Base-by-base conservation (phyloP, 1,140 invertebrate genomes). In the Thalassaphorura encarpata region DNA sequence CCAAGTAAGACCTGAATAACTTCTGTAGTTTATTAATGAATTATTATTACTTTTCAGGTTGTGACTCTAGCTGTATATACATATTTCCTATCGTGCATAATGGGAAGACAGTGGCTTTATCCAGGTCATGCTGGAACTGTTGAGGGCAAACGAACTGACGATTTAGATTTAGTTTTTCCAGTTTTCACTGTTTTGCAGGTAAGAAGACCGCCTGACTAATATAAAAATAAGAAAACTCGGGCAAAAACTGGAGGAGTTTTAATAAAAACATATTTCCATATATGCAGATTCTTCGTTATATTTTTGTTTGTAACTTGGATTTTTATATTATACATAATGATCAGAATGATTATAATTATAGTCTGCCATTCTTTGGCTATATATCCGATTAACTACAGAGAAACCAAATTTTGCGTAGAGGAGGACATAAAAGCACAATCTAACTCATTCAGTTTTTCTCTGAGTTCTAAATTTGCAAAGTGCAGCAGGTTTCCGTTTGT, bases 51-150 rank as follows among this genome's bases (percentile, higher is more conserved):
- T 11, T 43, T 11, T 43, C 26, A 87, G 81, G 89, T 94, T 31
- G 90, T 92, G 8, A 93, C 90, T 0, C 76, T 94, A 66, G 89
- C 90, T 0, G 88, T 92, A 1, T 93, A 95, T 67, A 85, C 84
- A 1, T 96, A 89, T 71, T 94, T 94, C 67, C 72, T 89, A 0
- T 83, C 87, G 54, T 84, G 72, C 54, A 75, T 89, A 13, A 79
- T 93, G 75, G 87, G 84, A 11, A 78, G 87, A 56, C 89, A 93
- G 67, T 91, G 84, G 80, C 73, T 89, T 2, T 69, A 78, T 56
- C 67, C 71, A 46, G 21, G 29, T 4, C 42, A 67, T 28, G 62
- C 68, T 29, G 58, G 62, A 0, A 41, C 43, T 4, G 69, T 76
- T 15, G 75, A 80, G 31, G 69, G 70, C 13, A 70, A 73, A 45